Evolutionary conservation across 1,140 invertebrate genomes (phyloP).

Genomic region (Drosophila yakuba): DNA sequence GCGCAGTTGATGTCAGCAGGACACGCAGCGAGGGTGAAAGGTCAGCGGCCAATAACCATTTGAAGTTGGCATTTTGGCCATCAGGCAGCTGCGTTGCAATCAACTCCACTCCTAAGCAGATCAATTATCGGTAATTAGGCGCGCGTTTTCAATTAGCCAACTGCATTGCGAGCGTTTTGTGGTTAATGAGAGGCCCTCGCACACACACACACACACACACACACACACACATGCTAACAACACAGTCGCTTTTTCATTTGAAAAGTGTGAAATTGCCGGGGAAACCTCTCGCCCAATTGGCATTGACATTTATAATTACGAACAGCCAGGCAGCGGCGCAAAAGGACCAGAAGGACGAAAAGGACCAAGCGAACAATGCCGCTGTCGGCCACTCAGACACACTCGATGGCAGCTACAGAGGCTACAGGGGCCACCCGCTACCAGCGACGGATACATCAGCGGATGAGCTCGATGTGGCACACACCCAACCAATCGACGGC

Average conservation of each 20-base stretch:
- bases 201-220: slow-evolving; percentile 28
- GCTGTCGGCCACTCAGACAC: slow-evolving; percentile 53
- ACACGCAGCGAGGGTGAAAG: slow-evolving; percentile 19
- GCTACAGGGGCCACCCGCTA: slow-evolving; percentile 31
- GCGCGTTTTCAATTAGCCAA: slow-evolving; percentile 64
- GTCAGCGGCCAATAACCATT: slow-evolving; percentile 28
- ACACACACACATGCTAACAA: background rate
- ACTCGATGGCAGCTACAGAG: slow-evolving; percentile 48
- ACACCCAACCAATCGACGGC: slow-evolving; percentile 32
- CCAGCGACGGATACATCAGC: slow-evolving; percentile 5
- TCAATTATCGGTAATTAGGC: slow-evolving; percentile 70
- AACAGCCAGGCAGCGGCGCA: slow-evolving; percentile 25
- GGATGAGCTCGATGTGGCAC: slow-evolving; percentile 25
- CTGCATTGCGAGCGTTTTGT: slow-evolving; percentile 47
- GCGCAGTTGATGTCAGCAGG: slow-evolving; percentile 29
- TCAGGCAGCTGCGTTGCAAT: slow-evolving; percentile 46
- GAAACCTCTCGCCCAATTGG: slow-evolving; percentile 20
- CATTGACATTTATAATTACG: slow-evolving; percentile 61
- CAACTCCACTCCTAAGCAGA: slow-evolving; percentile 46
- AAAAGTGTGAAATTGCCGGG: slow-evolving; percentile 60
- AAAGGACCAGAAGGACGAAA: slow-evolving; percentile 36
- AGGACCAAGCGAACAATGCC: slow-evolving; percentile 31
- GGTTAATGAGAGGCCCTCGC: slow-evolving; percentile 41
- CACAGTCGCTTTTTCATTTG: slow-evolving; percentile 8
- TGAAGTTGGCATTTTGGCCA: slow-evolving; percentile 27